Evolutionary conservation across 2,113 vertebrate genomes (phyloP), one percentile per base, ranked within the genome.

Genomic region (Gulo gulo): DNA sequence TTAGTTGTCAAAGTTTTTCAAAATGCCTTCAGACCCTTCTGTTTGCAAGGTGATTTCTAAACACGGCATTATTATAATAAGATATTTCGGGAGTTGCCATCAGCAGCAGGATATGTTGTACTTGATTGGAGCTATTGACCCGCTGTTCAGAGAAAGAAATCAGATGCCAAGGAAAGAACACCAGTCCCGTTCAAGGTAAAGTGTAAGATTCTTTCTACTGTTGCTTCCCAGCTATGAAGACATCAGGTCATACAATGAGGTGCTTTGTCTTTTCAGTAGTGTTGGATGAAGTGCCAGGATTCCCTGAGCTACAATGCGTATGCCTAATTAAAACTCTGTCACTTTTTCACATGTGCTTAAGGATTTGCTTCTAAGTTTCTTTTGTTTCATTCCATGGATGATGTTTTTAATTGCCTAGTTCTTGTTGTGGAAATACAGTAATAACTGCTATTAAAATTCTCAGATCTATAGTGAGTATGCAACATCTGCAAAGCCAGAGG

Each of bases 31-130:
- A 98, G 97, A 98, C 93, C 55, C 96, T 98, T 93, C 93, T 94
- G 89, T 92, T 97, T 98, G 96, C 98, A 98, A 98, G 95, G 97
- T 97, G 47, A 87, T 87, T 97, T 98, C 95, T 98, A 98, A 97
- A 98, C 98, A 97, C 91, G 97, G 92, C 81, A 91, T 95, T 93
- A 97, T 97, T 96, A 97, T 80, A 81, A 83, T 95, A 94, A 61
- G 71, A 67, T 86, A 89, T 92, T 95, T 97, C 94, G 93, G 55
- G 95, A 95, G 69, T 74, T 95, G 50, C 71, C 69, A 59, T 18
- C 92, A 95, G 92, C 96, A 98, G 0, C 11, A 98, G 59, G 92
- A 97, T 98, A 87, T 95, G 85, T 83, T 96, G 42, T 98, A 96
- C 94, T 96, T 98, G 95, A 97, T 96, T 97, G 80, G 31, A 97